phyloP scores from a whole-genome alignment of 2,113 vertebrate genomes.

The Brevimyrus niger region DNA sequence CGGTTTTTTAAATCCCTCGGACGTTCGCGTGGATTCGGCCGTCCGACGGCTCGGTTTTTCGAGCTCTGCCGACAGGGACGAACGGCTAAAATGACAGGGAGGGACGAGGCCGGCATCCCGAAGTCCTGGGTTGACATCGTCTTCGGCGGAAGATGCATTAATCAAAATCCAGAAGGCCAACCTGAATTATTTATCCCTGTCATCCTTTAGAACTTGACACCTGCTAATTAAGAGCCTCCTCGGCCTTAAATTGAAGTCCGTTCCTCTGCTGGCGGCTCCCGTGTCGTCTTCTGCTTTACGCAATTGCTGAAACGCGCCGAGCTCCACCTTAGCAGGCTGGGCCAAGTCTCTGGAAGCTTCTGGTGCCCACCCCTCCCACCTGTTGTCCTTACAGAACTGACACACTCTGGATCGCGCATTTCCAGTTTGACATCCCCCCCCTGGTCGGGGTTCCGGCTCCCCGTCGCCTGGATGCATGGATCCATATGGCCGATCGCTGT shows the following conservation, averaged over 20 bases:
- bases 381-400: background rate
- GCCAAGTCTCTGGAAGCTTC: background rate
- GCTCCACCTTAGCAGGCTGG: background rate
- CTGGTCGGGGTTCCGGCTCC: background rate
- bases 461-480: background rate
- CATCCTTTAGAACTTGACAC: background rate
- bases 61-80: background rate
- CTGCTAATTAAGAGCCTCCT: background rate
- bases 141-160: background rate
- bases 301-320: background rate
- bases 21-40: background rate
- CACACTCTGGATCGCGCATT: background rate
- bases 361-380: background rate
- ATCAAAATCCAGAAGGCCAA: background rate
- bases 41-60: background rate
- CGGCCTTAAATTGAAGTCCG: background rate
- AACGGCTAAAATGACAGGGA: background rate
- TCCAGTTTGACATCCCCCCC: background rate
- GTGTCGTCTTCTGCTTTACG: background rate
- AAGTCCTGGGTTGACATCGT: background rate
- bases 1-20: background rate
- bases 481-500: background rate
- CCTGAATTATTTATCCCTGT: background rate
- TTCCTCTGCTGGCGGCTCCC: background rate
- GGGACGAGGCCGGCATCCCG: background rate